A percentile compares a stretch with the other conserved stretches of the same genome.
These are phyloP conservation scores for Leucoma salicis DNA, from an alignment of 2,888 invertebrate species.

Conservation along the genomic window DNA sequence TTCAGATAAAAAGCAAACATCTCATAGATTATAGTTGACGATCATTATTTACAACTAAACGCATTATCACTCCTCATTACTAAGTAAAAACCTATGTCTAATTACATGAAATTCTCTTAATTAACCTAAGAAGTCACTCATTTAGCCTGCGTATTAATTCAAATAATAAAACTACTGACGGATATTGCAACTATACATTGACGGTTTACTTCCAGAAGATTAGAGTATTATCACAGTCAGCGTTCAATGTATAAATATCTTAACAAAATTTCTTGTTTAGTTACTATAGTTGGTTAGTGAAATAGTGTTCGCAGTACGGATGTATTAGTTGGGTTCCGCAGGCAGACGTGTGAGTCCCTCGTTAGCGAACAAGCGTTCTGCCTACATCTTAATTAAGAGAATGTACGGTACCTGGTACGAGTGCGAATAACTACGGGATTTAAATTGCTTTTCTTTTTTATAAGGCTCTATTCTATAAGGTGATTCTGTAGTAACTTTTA, in stretches of 20 bases:
- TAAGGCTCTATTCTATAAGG: too few relatives aligned
- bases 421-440: constrained; percentile 25
- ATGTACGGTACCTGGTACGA: constrained; percentile 31
- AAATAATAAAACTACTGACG: not conserved
- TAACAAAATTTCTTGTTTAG: not conserved
- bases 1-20: constrained; percentile 2
- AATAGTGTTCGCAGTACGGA: constrained; percentile 2
- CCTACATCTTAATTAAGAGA: constrained; percentile 78
- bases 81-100: constrained; percentile 33
- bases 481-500: too few relatives aligned
- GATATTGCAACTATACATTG: not conserved
- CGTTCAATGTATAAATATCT: constrained; percentile 1
- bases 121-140: constrained; percentile 22
- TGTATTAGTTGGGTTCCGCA: constrained; percentile 32
- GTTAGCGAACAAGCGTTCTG: constrained; percentile 73
- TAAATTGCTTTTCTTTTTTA: too few relatives aligned
- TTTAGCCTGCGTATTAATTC: constrained; percentile 6
- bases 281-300: not conserved
- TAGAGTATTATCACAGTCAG: not conserved
- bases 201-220: not conserved
- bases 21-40: constrained; percentile 8
- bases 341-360: constrained; percentile 67
- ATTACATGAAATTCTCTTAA: constrained; percentile 34
- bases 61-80: constrained; percentile 29
- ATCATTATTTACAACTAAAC: constrained; percentile 16